Evolutionary conservation across 2,888 invertebrate species (phyloP).

Genomic region (Tiliacea aurago): DNA sequence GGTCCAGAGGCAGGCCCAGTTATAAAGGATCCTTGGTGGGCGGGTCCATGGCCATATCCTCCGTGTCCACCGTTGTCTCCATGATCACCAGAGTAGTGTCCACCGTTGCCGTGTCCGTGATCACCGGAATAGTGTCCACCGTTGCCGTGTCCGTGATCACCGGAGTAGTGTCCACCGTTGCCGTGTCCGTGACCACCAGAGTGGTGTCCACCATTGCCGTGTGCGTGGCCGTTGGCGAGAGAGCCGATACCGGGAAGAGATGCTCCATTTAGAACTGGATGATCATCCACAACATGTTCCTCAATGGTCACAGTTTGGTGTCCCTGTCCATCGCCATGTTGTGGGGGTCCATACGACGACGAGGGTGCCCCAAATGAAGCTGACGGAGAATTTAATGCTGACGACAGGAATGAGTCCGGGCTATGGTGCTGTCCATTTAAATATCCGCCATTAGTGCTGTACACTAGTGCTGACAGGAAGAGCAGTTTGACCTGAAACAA

Average conservation of each 20-base stretch:
- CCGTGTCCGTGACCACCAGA: conserved; percentile 31
- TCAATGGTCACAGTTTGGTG: conserved; percentile 41
- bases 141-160: background rate
- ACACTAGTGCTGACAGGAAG: conserved; percentile 81
- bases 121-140: conserved; percentile 6
- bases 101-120: background rate
- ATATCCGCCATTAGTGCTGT: conserved; percentile 79
- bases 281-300: conserved; percentile 65
- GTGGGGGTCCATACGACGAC: conserved; percentile 80
- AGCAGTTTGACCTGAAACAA: conserved; percentile 85
- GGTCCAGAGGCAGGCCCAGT: conserved; percentile 48
- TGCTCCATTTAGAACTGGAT: conserved; percentile 55
- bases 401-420: conserved; percentile 80
- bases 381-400: conserved; percentile 82
- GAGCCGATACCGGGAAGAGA: conserved; percentile 59
- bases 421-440: conserved; percentile 75
- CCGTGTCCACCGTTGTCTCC: conserved; percentile 10
- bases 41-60: conserved; percentile 16
- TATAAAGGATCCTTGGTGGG: conserved; percentile 39
- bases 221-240: conserved; percentile 18
- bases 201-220: no score
- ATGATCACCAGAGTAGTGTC: background rate
- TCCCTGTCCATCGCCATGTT: conserved; percentile 49
- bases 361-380: conserved; percentile 84
- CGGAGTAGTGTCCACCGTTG: background rate